Evolutionary conservation across 2,113 vertebrate genomes (phyloP), one percentile per base, ranked within the genome.

Genomic region (Uropsilus gracilis): DNA sequence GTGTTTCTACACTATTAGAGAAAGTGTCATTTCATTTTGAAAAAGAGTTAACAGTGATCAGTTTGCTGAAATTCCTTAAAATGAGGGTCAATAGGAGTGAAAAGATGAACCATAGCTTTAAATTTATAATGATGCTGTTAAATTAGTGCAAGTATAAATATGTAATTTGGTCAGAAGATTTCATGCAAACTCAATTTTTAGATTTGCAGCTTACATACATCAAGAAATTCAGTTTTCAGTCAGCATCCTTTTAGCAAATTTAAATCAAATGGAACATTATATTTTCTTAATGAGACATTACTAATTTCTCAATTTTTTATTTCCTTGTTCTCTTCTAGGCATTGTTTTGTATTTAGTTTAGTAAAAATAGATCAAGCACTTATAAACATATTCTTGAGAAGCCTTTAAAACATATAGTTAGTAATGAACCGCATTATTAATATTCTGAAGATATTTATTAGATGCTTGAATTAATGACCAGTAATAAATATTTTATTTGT

Each of bases 291-390:
- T 85, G 71, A 93, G 73, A 86, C 97, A 81, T 73, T 96, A 86
- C 90, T 98, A 97, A 97, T 97, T 97, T 94, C 48, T 94, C n/a
- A 86, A 88, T 92, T 91, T 94, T 96, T 72, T 72, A 96, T 97
- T 97, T 97, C 96, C 71, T 82, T 95, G 92, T 97, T 97, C 30
- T 89, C 97, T 97, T 97, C 20, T 87, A 97, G 91, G 92, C 73
- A 92, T 95, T 96, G 94, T 94, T 97, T 85, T 96, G 82, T 95
- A 95, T 96, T 89, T 96, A 82, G 48, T 97, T 91, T 72, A 68
- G 75, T 84, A 96, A 96, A 88, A 97, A 84, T 97, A 88, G 95
- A 95, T 97, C 55, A 98, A 95, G n/a, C 75, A 83, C 46, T 90
- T 91, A 82, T 96, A 96, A 97, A 84, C 68, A 95, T 48, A 93